Evolutionary conservation across 2,113 vertebrate species (phyloP), one percentile per base, ranked within the genome.

Genomic region (Proterorhinus semilunaris): DNA sequence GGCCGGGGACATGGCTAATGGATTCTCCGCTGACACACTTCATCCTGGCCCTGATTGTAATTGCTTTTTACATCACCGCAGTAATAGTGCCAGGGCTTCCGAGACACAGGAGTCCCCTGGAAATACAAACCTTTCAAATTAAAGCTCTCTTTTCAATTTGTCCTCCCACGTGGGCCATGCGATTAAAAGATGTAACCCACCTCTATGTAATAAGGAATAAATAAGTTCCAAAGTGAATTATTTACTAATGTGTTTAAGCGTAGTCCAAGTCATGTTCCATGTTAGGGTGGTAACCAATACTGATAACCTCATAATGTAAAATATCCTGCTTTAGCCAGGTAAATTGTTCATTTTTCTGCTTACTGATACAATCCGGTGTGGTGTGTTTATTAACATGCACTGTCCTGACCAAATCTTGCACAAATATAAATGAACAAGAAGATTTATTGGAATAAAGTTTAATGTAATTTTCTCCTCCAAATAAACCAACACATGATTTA

Each of bases 71-170:
- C 83, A 85, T 88, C 81, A 83, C 81, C 10, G 4, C 83, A 81
- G 80, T 90, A 91, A 91, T 91, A 85, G 88, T 87, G 80, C n/a
- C 49, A 75, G 88, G 87, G 87, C 89, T 87, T 88, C 84, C 16
- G 90, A 90, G 90, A 91, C 87, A 10, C 55, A 45, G 53, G 69
- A 88, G 62, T 91, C 92, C 92, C 91, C 78, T 87, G 92, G 75
- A 92, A 90, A 88, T 90, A 89, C 66, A 77, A 72, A 82, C 87
- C 80, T 83, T 86, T 81, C 86, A 90, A 92, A 93, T 93, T 93
- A 93, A 93, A 92, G 87, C 87, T 91, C 65, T 79, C 78, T 91
- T 93, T 93, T 93, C 91, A 93, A 93, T 93, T 93, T 90, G 78
- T 83, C 52, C 78, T 93, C 91, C 90, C 91, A 75, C 76, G 76